Evolutionary conservation across 92 coral and sea anemone species (phyloP), one percentile per base, ranked within the genome.

Genomic region (Epizoanthus ramosus): DNA sequence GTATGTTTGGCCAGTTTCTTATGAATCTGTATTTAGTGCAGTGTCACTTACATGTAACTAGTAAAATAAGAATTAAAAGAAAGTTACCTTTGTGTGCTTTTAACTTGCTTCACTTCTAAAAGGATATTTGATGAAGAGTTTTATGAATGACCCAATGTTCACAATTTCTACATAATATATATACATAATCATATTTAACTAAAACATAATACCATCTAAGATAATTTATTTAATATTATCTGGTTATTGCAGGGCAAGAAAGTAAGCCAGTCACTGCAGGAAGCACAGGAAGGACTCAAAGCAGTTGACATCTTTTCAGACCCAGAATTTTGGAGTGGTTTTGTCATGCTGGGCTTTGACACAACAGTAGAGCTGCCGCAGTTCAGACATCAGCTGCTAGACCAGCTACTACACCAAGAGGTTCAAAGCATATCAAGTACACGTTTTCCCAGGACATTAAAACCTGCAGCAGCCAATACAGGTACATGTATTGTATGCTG

Each of bases 251-350:
- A 93, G 98, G 98, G 91, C 12, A 61, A 85, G 65, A 87, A 92
- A 64, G 89, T 93, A 28, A 80, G 85, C 37, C 81, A 68, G 23
- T 88, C 98, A 22, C 84, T 93, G 14, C 88, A 68, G 81, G 85
- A 73, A 72, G 92, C 98, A 35, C 88, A 81, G 75, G 72, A 74
- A 50, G 84, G 79, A 77, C 83, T 91, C 67, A 84, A 63, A 83
- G 81, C 88, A 24, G 80, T 80, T 39, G 88, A 67, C 24, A 63
- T 77, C 35, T 84, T 82, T 77, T 93, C 93, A 10, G 76, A 86
- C 61, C 98, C 95, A 85, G 88, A 83, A 74, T 93, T 61, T 68
- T 93, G 98, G 98, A 91, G 95, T 12, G 87, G 95, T 33, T 91
- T 86, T 85, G 75, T 93, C 39, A 88, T 91, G 85, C 75, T 93